phyloP scores from a whole-genome alignment of 2,797 vertebrate genomes.

The Calcarius lapponicus region DNA sequence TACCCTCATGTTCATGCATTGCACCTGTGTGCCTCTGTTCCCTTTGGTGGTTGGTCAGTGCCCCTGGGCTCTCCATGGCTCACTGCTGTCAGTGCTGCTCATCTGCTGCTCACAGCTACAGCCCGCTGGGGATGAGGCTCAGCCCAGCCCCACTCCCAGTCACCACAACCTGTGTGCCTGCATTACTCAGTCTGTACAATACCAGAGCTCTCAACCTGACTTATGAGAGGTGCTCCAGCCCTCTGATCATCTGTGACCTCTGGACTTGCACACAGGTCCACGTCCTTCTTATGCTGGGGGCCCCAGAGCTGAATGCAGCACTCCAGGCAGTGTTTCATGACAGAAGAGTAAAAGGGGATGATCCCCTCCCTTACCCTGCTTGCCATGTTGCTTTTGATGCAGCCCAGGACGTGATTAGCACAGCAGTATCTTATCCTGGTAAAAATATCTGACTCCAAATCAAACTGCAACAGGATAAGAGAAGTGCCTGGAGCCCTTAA shows the following conservation, averaged over 20 bases:
- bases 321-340: not conserved
- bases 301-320: not conserved
- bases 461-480: not conserved
- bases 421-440: not conserved
- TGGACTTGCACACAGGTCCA: rapidly evolving
- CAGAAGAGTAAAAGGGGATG: not conserved
- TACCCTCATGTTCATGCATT: not conserved
- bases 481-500: not conserved
- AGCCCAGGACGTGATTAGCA: not conserved
- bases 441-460: not conserved
- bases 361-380: not conserved
- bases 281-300: not conserved
- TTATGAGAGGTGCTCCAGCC: not conserved
- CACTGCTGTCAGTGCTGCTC: not conserved
- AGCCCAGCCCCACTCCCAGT: not conserved
- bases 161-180: not conserved
- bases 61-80: not conserved
- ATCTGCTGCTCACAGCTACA: not conserved
- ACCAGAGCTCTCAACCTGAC: not conserved
- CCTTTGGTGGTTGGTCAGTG: not conserved
- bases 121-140: not conserved
- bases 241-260: not conserved
- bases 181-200: not conserved
- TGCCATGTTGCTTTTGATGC: not conserved
- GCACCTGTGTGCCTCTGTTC: not conserved